A percentile compares a stretch with the other conserved stretches of the same genome.
phyloP scores from a whole-genome alignment of 2,888 invertebrate genomes.

The Geotrupes spiniger region DNA sequence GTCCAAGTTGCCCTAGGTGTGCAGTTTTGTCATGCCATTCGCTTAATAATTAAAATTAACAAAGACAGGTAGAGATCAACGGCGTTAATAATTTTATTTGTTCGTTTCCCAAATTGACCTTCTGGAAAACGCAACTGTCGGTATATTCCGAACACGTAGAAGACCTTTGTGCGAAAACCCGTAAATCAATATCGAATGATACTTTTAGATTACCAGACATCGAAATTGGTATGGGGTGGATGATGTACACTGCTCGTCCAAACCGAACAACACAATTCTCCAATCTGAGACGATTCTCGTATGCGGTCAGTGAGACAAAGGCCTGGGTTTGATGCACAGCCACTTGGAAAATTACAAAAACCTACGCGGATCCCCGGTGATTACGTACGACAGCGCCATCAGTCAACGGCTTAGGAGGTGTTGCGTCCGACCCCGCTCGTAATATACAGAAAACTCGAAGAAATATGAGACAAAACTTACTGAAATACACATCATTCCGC shows the following conservation, averaged over 20 bases:
- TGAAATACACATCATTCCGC: constrained; percentile 30
- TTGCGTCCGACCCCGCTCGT: constrained; percentile 34
- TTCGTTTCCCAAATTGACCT: too few species aligned
- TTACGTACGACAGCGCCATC: constrained; percentile 43
- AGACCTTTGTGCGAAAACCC: background rate
- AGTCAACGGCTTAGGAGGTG: constrained; percentile 44
- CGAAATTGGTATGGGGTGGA: background rate
- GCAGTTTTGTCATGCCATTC: too few species aligned
- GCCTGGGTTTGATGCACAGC: constrained; percentile 40
- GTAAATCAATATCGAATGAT: constrained; percentile 1
- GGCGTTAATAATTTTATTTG: too few species aligned
- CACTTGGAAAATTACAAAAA: constrained; percentile 47
- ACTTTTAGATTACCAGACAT: background rate
- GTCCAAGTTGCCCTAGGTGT: too few species aligned
- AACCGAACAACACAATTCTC: constrained; percentile 31
- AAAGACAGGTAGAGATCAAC: too few species aligned
- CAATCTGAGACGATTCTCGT: constrained; percentile 24
- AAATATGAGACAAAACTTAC: constrained; percentile 36
- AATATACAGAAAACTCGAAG: constrained; percentile 36
- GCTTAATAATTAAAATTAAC: too few species aligned
- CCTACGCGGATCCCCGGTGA: constrained; percentile 41
- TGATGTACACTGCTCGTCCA: constrained; percentile 1
- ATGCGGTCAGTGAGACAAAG: constrained; percentile 40
- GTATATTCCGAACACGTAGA: too few species aligned
- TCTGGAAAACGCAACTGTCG: too few species aligned